Base-by-base conservation (phyloP, 2,113 vertebrate species). In the Sceloporus tristichus region DNA sequence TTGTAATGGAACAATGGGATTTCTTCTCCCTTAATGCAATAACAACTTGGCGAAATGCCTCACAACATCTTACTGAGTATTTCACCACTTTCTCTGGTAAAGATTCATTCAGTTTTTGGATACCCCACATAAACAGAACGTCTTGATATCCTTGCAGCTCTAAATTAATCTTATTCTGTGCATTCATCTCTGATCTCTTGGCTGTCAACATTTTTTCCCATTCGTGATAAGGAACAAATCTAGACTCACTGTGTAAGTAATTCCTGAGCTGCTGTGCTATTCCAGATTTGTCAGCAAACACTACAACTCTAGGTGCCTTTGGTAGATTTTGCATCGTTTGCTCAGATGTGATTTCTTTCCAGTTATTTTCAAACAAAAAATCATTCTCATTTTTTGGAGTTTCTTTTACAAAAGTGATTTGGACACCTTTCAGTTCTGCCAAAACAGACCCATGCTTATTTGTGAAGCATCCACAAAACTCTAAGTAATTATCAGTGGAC, bases 391-490 rank as follows among this genome's bases (percentile, higher is more conserved):
- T 95, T 83, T 88, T 86, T 56, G 93, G 94, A 0, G 5, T 4
- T 85, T 88, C 34, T 53, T 87, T 94, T 86, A 98, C 89, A 91
- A 98, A 97, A 70, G 94, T 94, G 83, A 98, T 96, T 81, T 92
- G 93, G 25, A 98, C 96, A 0, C 88, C 92, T 74, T 95, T 97
- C 59, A 98, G 95, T 92, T 98, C 98, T 80, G 96, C 97, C 65
- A 98, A 93, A 68, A 98, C 95, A 0, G 86, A 94, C 23, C 98
- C 98, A 0, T 90, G 93, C 93, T 91, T 96, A 89, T 97, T 96
- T 91, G 96, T 86, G 89, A 99, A 98, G 91, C 97, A 96, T 23
- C 98, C 98, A 89, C 98, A 98, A 13, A 98, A 96, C 70, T 98
- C 97, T 48, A 97, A 92, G 82, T 91, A 96, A 81, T 96, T 96